Evolutionary conservation across 2,113 vertebrate genomes (phyloP), one percentile per base, ranked within the genome.

Genomic region (Hydropotes inermis): DNA sequence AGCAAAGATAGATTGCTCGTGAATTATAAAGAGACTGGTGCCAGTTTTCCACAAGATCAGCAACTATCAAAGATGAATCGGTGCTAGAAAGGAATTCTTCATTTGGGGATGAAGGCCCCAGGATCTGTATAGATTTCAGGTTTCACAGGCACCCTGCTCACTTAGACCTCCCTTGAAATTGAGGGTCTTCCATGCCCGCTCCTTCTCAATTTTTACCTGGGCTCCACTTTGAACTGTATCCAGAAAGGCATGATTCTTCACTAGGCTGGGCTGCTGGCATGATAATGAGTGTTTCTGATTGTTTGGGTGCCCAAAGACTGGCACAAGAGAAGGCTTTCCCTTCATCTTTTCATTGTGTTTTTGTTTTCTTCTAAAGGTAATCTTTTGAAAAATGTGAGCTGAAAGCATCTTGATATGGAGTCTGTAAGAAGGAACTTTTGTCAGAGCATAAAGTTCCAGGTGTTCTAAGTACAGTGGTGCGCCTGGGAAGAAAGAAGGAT

Each of bases 321-420:
- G 17, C 30, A 27, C 16, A 39, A 52, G 78, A 83, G 36, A 36
- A 87, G 61, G 6, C 55, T 92, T 85, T n/a, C 36, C 50, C 36
- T 27, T 54, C 17, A 14, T 21, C 19, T 33, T 95, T 85, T 25
- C 4, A 7, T 52, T 88, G 28, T 47, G 64, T 52, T 78, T 93
- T 81, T 54, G 27, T 47, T 64, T 96, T 70, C 43, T 74, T 78
- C 70, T 92, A 87, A 86, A 76, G 84, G 30, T 58, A 33, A 21
- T 88, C 84, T 52, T 95, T 89, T 89, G 84, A 52, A 93, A 93
- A 93, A 92, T 76, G 74, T 19, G 79, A 84, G 78, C 47, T 47
- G 39, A 95, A 91, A 92, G 50, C 90, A 39, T 87, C 87, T 96
- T 91, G 60, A 89, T 70, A 2, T 78, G 60, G 30, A 70, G 39